These are phyloP conservation scores for Taenioides sp. DNA, from an alignment of 2,797 vertebrate species.

Conservation along the genomic window DNA sequence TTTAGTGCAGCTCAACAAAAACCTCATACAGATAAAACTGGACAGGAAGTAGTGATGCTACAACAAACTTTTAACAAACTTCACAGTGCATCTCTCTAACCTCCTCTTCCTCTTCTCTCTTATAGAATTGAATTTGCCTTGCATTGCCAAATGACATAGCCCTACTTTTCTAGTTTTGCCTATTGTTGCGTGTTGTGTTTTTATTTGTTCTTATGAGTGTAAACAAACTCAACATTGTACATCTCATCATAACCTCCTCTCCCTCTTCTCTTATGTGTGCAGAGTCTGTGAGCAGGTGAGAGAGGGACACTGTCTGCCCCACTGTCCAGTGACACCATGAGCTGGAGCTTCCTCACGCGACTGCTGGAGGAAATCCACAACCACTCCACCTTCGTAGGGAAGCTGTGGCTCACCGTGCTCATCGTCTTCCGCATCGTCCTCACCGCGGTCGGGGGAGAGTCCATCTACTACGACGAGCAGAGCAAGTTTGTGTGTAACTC, in stretches of 20 bases:
- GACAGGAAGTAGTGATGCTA: too few species aligned
- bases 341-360: constrained; percentile 99
- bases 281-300: constrained; percentile 84
- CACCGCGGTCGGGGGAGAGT: constrained; percentile 96
- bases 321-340: constrained; percentile 90
- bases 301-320: constrained; percentile 82
- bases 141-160: too few species aligned
- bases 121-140: too few species aligned
- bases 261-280: constrained; percentile 19
- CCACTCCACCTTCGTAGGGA: constrained; percentile 98
- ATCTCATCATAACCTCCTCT: not conserved
- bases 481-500: constrained; percentile 99
- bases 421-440: constrained; percentile 98
- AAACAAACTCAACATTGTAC: too few species aligned
- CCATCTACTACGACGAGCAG: constrained; percentile 98
- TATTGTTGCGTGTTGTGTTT: not conserved
- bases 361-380: constrained; percentile 99
- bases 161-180: not conserved
- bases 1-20: too few species aligned
- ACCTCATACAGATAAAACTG: too few species aligned
- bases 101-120: too few species aligned
- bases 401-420: constrained; percentile 97
- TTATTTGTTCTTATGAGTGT: too few species aligned
- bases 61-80: too few species aligned
- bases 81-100: too few species aligned